A percentile compares a stretch with the other conserved stretches of the same genome.
phyloP scores from a whole-genome alignment of 2,888 invertebrate species.

The Thereva nobilitata region DNA sequence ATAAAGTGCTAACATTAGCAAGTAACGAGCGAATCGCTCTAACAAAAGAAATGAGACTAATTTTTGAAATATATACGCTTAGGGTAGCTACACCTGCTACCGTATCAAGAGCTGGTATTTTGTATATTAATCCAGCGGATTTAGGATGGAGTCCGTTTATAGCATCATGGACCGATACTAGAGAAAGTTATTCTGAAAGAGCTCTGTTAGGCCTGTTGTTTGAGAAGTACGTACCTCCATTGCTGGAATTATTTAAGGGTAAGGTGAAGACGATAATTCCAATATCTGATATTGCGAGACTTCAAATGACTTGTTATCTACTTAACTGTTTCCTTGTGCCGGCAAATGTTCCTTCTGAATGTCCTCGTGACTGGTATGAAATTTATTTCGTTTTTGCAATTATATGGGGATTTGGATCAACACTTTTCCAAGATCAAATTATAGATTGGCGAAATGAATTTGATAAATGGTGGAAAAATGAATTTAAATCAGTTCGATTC shows the following conservation, averaged over 20 bases:
- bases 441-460: conserved; percentile 92
- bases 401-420: conserved; percentile 94
- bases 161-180: conserved; percentile 84
- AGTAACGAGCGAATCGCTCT: conserved; percentile 93
- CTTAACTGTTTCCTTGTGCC: conserved; percentile 83
- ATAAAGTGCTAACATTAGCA: conserved; percentile 88
- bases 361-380: conserved; percentile 91
- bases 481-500: conserved; percentile 90
- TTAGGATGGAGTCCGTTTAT: conserved; percentile 93
- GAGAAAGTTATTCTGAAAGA: conserved; percentile 72
- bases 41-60: conserved; percentile 82
- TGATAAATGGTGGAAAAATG: conserved; percentile 91
- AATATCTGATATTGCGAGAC: conserved; percentile 85
- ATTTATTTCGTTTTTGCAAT: conserved; percentile 88
- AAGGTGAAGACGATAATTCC: conserved; percentile 90
- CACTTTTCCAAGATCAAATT: conserved; percentile 87
- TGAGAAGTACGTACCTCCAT: conserved; percentile 88
- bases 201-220: conserved; percentile 84
- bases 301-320: conserved; percentile 84
- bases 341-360: conserved; percentile 80
- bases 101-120: conserved; percentile 90
- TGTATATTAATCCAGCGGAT: conserved; percentile 92
- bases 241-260: conserved; percentile 72
- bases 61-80: conserved; percentile 92
- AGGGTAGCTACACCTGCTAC: conserved; percentile 94